These are phyloP conservation scores for Trogon surrucura DNA, from an alignment of 2,113 vertebrate genomes.

Conservation along the genomic window DNA sequence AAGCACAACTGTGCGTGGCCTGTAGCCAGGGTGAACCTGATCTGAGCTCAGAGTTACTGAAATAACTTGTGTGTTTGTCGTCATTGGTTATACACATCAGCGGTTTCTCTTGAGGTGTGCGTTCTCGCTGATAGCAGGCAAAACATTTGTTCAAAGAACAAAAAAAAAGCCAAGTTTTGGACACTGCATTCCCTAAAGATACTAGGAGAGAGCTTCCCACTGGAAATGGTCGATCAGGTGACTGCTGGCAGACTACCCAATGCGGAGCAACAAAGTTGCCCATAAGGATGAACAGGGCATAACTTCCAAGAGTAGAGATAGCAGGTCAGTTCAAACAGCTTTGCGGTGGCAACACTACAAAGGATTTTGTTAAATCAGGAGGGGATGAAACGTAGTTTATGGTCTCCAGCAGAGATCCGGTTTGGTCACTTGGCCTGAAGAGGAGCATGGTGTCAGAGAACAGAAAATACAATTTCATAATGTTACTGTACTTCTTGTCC, in stretches of 20 bases:
- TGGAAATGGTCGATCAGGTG: neutral
- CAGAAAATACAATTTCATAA: neutral
- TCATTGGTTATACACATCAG: neutral
- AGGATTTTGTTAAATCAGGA: neutral
- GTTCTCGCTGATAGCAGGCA: neutral
- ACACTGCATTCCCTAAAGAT: neutral
- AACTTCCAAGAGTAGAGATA: neutral
- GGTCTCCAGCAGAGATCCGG: neutral
- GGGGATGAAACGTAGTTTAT: neutral
- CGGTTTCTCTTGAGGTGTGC: neutral
- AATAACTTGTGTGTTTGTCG: neutral
- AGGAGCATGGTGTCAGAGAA: neutral
- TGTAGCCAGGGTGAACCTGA: neutral
- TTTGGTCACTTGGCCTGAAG: neutral
- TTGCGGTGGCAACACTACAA: neutral
- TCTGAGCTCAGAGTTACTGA: neutral
- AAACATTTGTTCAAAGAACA: neutral
- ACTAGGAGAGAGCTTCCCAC: neutral
- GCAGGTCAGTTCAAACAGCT: neutral
- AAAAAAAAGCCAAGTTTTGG: neutral
- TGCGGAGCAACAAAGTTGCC: neutral
- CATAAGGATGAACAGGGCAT: neutral
- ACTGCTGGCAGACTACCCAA: neutral
- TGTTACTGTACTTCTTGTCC: neutral
- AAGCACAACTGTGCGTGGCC: rapidly evolving